phyloP scores from a whole-genome alignment of 2,888 invertebrate species.

The Leistus spinibarbis region DNA sequence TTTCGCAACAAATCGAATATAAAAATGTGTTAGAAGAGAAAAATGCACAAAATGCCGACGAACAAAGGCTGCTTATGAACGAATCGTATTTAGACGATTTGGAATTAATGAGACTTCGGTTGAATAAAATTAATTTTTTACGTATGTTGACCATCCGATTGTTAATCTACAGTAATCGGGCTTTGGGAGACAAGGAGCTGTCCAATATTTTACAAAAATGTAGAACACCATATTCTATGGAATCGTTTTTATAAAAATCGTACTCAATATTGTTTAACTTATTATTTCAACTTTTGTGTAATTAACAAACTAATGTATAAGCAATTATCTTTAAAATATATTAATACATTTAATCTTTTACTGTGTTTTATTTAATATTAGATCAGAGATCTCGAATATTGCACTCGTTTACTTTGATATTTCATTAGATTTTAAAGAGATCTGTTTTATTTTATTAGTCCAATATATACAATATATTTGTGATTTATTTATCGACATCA shows the following conservation, averaged over 20 bases:
- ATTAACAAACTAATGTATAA: too few relatives aligned
- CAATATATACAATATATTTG: neutral
- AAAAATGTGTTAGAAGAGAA: neutral
- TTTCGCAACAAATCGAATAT: neutral
- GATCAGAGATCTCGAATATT: too few relatives aligned
- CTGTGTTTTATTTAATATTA: too few relatives aligned
- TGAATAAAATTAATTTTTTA: slow-evolving; percentile 17
- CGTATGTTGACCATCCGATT: neutral
- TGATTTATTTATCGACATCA: neutral
- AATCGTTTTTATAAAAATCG: slow-evolving; percentile 8
- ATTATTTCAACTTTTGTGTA: too few relatives aligned
- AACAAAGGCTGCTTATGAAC: neutral
- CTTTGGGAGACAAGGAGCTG: neutral
- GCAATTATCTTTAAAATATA: too few relatives aligned
- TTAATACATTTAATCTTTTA: too few relatives aligned
- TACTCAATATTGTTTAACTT: too few relatives aligned
- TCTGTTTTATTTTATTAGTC: neutral
- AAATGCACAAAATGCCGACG: neutral
- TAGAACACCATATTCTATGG: neutral
- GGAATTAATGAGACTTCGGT: neutral
- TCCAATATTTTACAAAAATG: neutral
- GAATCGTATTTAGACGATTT: neutral
- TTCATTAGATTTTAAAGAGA: neutral
- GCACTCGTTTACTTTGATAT: neutral
- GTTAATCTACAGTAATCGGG: neutral